A percentile compares a stretch with the other conserved stretches of the same genome.
phyloP scores from a whole-genome alignment of 2,113 vertebrate genomes.

The Camelus bactrianus region DNA sequence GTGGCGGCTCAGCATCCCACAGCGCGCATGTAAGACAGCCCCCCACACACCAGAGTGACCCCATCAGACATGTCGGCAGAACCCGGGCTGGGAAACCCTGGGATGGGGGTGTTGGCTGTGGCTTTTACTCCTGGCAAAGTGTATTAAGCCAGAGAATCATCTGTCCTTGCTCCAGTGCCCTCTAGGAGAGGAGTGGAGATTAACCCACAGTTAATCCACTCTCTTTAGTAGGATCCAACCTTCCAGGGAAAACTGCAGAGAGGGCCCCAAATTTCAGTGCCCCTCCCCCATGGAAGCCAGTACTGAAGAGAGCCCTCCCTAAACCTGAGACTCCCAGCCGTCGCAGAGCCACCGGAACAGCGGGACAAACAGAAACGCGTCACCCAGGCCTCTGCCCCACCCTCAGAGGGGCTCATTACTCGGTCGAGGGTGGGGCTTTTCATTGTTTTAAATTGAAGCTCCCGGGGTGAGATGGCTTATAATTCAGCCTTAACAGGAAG shows the following conservation, averaged over 20 bases:
- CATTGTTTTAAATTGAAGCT: background rate
- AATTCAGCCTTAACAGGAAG: background rate
- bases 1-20: too few relatives aligned
- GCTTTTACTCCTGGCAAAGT: background rate
- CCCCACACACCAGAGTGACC: background rate
- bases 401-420: too few relatives aligned
- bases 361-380: too few relatives aligned
- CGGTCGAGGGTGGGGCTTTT: background rate
- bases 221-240: background rate
- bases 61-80: accelerated
- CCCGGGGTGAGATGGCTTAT: background rate
- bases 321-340: too few relatives aligned
- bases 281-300: background rate
- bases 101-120: too few relatives aligned
- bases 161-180: background rate
- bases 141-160: background rate
- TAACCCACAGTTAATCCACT: background rate
- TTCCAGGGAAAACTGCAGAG: background rate
- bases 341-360: background rate
- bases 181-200: background rate
- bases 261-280: background rate
- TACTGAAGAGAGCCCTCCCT: too few relatives aligned
- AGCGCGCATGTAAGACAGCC: too few relatives aligned
- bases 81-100: background rate
- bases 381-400: background rate